phyloP scores from a whole-genome alignment of 1,140 invertebrate species.

The Lysiphlebus fabarum region DNA sequence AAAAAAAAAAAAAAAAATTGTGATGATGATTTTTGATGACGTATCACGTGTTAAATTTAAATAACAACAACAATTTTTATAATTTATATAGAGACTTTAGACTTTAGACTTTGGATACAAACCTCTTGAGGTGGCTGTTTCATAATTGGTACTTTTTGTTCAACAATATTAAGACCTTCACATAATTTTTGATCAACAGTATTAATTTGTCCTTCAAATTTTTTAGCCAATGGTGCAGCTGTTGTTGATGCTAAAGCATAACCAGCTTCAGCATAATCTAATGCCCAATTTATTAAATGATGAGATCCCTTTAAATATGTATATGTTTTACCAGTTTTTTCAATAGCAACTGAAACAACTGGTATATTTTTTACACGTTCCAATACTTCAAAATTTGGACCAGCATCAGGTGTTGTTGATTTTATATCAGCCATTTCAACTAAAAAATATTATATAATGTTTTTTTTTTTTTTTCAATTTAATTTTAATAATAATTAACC shows the following conservation, averaged over 20 bases:
- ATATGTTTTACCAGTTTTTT: conserved; percentile 61
- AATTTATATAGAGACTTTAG: no score
- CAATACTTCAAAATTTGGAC: conserved; percentile 58
- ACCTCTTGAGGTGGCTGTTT: conserved; percentile 55
- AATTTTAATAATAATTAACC: no score
- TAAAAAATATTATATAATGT: no score
- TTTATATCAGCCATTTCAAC: conserved; percentile 33
- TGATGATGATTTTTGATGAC: no score
- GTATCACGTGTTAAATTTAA: no score
- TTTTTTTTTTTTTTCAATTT: no score
- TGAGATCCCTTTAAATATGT: conserved; percentile 59
- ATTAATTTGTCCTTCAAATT: conserved; percentile 53
- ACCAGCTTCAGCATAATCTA: conserved; percentile 53
- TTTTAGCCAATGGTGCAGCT: conserved; percentile 47
- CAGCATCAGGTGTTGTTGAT: conserved; percentile 14
- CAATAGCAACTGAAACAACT: conserved; percentile 59
- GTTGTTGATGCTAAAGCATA: conserved; percentile 47
- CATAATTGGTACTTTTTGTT: conserved; percentile 56
- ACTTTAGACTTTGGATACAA: conserved; percentile 7
- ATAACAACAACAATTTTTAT: no score
- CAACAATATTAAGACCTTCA: conserved; percentile 53
- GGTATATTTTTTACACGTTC: conserved; percentile 62
- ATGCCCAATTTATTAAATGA: conserved; percentile 53
- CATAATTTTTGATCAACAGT: conserved; percentile 56
- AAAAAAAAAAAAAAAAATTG: no score